phyloP scores from a whole-genome alignment of 2,888 invertebrate genomes.

The Tethea ocularis region DNA sequence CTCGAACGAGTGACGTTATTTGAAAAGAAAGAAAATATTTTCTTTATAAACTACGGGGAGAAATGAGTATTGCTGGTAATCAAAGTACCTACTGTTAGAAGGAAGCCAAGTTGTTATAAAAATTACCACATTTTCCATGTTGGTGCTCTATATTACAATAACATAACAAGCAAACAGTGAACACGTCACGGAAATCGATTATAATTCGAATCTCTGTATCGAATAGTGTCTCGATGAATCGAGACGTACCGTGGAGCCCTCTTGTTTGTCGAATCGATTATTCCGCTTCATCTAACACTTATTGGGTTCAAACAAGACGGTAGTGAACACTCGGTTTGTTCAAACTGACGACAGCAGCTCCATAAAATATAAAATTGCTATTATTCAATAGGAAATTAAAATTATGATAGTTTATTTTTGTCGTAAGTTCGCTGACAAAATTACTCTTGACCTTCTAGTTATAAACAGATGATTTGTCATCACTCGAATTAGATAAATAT shows the following conservation, averaged over 20 bases:
- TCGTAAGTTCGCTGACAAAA: not conserved
- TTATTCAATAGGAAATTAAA: not conserved
- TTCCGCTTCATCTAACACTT: slow-evolving; percentile 78
- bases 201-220: slow-evolving; percentile 56
- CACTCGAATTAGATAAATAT: not conserved
- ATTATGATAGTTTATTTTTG: not conserved
- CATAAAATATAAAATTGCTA: too few relatives aligned
- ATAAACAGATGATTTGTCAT: not conserved
- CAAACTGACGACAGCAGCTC: slow-evolving; percentile 17
- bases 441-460: not conserved
- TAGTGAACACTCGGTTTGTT: slow-evolving; percentile 21
- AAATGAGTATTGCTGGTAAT: not conserved
- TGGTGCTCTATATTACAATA: slow-evolving; percentile 11
- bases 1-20: slow-evolving; percentile 17
- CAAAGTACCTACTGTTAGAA: too few relatives aligned
- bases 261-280: slow-evolving; percentile 81
- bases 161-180: slow-evolving; percentile 36
- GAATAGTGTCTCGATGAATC: slow-evolving; percentile 59
- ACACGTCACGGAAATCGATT: slow-evolving; percentile 58
- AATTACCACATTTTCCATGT: not conserved
- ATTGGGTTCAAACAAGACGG: slow-evolving; percentile 64
- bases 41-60: not conserved
- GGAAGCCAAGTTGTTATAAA: too few relatives aligned
- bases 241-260: slow-evolving; percentile 62
- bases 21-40: not conserved